Conservation (phyloP, 2,113 vertebrate genomes). For the Isichthys henryi region DNA sequence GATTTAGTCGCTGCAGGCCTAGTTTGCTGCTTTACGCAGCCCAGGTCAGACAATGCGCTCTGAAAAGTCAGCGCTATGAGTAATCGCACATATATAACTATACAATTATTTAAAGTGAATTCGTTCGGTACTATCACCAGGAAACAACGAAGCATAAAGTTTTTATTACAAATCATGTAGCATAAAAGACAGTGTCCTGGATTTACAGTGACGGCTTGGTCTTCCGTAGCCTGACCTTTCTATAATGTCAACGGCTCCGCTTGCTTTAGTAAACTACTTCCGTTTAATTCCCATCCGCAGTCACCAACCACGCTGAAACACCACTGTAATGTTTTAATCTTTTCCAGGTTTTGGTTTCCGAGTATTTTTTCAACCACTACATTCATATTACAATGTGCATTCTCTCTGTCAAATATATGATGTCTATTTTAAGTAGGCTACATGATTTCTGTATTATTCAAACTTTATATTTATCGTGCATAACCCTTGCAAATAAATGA, state of each 20-base stretch:
- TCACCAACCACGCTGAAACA: neutral
- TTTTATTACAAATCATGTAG: neutral
- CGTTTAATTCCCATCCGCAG: neutral
- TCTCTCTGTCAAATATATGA: neutral
- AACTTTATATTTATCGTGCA: neutral
- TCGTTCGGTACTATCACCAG: neutral
- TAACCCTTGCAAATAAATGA: neutral
- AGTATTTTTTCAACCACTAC: neutral
- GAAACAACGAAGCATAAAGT: neutral
- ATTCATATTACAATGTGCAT: neutral
- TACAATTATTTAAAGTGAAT: neutral
- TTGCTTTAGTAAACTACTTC: slow-evolving; percentile 26
- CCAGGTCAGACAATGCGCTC: neutral
- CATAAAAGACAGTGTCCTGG: neutral
- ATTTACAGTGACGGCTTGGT: slow-evolving; percentile 29
- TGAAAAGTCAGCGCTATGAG: neutral
- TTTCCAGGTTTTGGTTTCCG: neutral
- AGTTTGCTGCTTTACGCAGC: neutral
- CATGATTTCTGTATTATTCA: neutral
- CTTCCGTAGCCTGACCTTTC: slow-evolving; percentile 51
- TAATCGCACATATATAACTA: neutral
- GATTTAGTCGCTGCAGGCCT: neutral
- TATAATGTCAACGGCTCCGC: slow-evolving; percentile 41
- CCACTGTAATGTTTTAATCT: neutral
- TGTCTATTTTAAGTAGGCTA: neutral